Percentiles rank a stretch among this genome's conserved stretches.
These are phyloP conservation scores for Diabrotica balteata DNA, from an alignment of 2,888 invertebrate genomes.

Conservation along the genomic window DNA sequence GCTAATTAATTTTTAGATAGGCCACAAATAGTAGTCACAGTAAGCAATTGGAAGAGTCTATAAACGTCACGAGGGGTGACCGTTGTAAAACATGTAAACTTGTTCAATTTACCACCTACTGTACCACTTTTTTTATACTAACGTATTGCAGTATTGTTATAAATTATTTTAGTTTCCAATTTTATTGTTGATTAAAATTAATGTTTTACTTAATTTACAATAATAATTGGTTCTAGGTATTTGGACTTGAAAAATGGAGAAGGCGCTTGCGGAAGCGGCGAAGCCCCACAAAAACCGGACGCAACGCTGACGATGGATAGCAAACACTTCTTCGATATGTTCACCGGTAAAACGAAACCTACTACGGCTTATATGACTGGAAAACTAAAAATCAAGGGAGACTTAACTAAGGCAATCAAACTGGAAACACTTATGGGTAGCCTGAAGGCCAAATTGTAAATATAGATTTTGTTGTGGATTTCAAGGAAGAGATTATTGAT, in stretches of 20 bases:
- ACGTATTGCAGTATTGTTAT: too few species aligned
- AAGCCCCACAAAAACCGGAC: conserved; percentile 74
- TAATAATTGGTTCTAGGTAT: conserved; percentile 64
- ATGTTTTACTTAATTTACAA: neutral
- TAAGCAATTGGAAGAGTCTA: too few species aligned
- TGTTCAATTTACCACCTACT: too few species aligned
- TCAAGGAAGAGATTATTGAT: too few species aligned
- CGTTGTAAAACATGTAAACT: too few species aligned
- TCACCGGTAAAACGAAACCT: conserved; percentile 87
- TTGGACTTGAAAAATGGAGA: conserved; percentile 88
- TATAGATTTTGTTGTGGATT: neutral
- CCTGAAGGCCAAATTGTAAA: conserved; percentile 70
- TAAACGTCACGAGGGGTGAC: too few species aligned
- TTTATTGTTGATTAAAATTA: too few species aligned
- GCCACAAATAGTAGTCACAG: too few species aligned
- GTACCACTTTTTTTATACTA: too few species aligned
- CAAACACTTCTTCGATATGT: conserved; percentile 80
- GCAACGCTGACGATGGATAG: conserved; percentile 86
- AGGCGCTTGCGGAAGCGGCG: conserved; percentile 82
- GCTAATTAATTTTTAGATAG: too few species aligned
- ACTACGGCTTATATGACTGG: conserved; percentile 96
- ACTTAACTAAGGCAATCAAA: conserved; percentile 93
- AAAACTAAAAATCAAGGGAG: conserved; percentile 91
- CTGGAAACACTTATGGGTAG: conserved; percentile 88
- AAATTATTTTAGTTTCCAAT: too few species aligned